Evolutionary conservation across 2,113 vertebrate species (phyloP).

Genomic region (Xenopus laevis): DNA sequence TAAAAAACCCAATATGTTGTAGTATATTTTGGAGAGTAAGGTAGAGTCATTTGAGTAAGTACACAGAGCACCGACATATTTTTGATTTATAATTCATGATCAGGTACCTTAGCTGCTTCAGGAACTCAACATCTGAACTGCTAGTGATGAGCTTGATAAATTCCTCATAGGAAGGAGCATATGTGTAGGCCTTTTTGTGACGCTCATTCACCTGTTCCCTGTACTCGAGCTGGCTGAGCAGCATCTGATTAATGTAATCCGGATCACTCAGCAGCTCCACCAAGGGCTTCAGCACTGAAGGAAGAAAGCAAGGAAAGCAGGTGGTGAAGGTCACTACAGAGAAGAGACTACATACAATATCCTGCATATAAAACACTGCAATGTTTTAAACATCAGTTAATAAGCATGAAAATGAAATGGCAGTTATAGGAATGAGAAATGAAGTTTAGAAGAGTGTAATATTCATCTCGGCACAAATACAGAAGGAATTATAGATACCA

Average conservation of each 20-base stretch:
- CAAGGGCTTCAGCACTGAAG: conserved; percentile 84
- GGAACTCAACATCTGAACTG: conserved; percentile 88
- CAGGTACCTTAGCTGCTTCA: conserved; percentile 92
- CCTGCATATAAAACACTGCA: not conserved
- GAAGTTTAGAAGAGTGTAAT: no score
- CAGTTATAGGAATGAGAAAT: no score
- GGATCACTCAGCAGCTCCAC: conserved; percentile 93
- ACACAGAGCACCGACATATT: no score
- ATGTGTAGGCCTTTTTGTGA: conserved; percentile 95
- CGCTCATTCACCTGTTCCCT: conserved; percentile 89
- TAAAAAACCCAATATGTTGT: no score
- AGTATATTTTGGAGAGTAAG: no score
- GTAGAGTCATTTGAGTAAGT: no score
- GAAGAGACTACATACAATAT: conserved; percentile 5
- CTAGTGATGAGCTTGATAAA: conserved; percentile 97
- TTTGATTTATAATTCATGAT: not conserved
- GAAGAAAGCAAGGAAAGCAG: conserved; percentile 48
- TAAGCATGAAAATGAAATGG: no score
- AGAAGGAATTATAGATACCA: no score
- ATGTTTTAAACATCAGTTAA: no score
- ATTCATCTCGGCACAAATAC: no score
- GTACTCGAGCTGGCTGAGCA: conserved; percentile 89
- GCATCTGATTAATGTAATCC: conserved; percentile 92
- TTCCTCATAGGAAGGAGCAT: conserved; percentile 95
- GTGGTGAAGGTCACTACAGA: conserved; percentile 23